phyloP scores from a whole-genome alignment of 2,888 invertebrate species.

The Dysmachus trigonus region DNA sequence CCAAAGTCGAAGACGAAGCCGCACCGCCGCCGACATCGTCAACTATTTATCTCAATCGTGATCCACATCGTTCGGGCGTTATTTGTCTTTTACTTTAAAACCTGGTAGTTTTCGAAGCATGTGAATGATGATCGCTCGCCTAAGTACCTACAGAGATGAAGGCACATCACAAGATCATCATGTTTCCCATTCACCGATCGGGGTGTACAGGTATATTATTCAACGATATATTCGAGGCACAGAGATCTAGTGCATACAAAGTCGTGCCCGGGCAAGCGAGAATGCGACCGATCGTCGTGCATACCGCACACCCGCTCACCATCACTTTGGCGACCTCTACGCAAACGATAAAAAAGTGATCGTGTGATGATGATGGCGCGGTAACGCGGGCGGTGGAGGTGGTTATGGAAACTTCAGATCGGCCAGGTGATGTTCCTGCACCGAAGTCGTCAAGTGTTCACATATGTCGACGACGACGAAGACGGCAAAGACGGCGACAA shows the following conservation, averaged over 20 bases:
- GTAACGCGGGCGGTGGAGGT: neutral
- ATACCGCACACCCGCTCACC: neutral
- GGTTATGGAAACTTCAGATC: neutral
- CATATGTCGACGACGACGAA: slow-evolving; percentile 14
- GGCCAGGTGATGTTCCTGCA: slow-evolving; percentile 33
- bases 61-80: slow-evolving; percentile 30
- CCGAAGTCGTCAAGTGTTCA: slow-evolving; percentile 21
- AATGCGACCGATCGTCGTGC: no score
- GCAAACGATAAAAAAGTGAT: slow-evolving; percentile 34
- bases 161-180: slow-evolving; percentile 39
- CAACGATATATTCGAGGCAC: slow-evolving; percentile 17
- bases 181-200: slow-evolving; percentile 38
- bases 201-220: neutral
- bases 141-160: slow-evolving; percentile 33
- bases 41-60: slow-evolving; percentile 40
- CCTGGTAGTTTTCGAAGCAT: slow-evolving; percentile 24
- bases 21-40: neutral
- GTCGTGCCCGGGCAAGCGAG: slow-evolving; percentile 2
- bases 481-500: neutral
- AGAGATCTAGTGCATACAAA: slow-evolving; percentile 31
- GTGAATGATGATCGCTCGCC: slow-evolving; percentile 35
- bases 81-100: slow-evolving; percentile 35
- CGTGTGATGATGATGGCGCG: neutral
- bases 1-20: neutral
- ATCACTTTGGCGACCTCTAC: slow-evolving; percentile 5